Evolutionary conservation across 1,140 invertebrate species (phyloP), one percentile per base, ranked within the genome.

Genomic region (Bemisia tabaci): DNA sequence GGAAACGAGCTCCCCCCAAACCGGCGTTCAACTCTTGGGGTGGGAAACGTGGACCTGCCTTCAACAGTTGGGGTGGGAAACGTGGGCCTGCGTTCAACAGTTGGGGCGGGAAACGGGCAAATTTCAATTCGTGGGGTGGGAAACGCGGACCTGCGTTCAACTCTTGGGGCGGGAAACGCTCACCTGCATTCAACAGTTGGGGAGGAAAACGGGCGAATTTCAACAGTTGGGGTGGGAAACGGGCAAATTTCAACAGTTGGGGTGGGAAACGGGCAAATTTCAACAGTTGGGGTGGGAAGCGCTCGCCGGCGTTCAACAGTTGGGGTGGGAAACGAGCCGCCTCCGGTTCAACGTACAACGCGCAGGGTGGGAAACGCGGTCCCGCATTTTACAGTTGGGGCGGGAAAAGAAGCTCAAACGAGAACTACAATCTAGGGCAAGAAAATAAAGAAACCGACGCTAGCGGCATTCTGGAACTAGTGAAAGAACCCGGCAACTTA

Each of bases 91-190:
- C 70, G 66, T 73, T 68, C 70, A 72, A 74, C 64, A 73, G 71
- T 61, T 74, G 73, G 75, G 72, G 72, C 39, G 75, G 74, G 17
- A 75, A 77, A 70, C 68, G 70, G 60, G 27, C 68, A 65, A 24
- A 58, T 64, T 67, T 71, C 22, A 63, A 65, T 33, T 65, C 63
- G 25, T 70, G 67, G 65, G 69, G 69, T 1, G 66, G 64, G n/a
- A 71, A 71, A 70, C 62, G 70, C 24, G 60, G 60, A 22, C 67
- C 70, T 23, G 67, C 67, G 1, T 72, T 72, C 33, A 68, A 67
- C 12, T 70, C 68, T 26, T 72, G 71, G 71, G 69, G 66, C 26
- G 71, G 70, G 2, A 72, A 72, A 65, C 61, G 70, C 27, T 59
- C 60, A 26, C 69, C 68, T 26, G 65, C 69, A 22, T 73, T 76